phyloP scores from a whole-genome alignment of 2,797 vertebrate genomes.

The Sphenodon punctatus region DNA sequence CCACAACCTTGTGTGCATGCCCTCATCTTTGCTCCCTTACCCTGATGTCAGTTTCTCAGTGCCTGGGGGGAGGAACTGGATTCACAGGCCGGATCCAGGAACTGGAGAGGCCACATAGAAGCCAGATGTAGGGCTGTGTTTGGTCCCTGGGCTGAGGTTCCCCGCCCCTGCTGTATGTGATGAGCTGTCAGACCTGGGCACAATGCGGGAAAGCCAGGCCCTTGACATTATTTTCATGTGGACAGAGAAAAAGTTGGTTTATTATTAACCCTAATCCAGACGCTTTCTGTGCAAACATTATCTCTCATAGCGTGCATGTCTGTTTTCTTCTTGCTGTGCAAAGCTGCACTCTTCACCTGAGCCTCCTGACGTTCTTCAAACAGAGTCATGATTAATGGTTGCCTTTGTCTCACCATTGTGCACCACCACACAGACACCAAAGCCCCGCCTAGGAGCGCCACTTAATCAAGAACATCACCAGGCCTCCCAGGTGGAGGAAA shows the following conservation, averaged over 20 bases:
- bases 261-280: not conserved
- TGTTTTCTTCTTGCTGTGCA: constrained; percentile 9
- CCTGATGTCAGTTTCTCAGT: too few species aligned
- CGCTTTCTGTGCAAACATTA: not conserved
- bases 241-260: not conserved
- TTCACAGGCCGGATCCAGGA: too few species aligned
- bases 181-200: not conserved
- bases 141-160: too few species aligned
- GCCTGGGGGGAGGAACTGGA: too few species aligned
- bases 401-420: not conserved
- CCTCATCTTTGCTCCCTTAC: too few species aligned
- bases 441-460: not conserved
- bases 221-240: not conserved
- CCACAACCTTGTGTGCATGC: too few species aligned
- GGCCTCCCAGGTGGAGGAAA: not conserved
- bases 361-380: constrained; percentile 9
- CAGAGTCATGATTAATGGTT: constrained; percentile 1
- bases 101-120: too few species aligned
- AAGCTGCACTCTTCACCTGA: constrained; percentile 28
- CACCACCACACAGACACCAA: not conserved
- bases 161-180: too few species aligned
- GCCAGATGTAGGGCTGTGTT: too few species aligned
- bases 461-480: not conserved
- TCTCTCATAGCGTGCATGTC: not conserved
- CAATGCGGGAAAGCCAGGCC: not conserved